phyloP scores from a whole-genome alignment of 2,888 invertebrate genomes.

The Agriopis leucophaearia region DNA sequence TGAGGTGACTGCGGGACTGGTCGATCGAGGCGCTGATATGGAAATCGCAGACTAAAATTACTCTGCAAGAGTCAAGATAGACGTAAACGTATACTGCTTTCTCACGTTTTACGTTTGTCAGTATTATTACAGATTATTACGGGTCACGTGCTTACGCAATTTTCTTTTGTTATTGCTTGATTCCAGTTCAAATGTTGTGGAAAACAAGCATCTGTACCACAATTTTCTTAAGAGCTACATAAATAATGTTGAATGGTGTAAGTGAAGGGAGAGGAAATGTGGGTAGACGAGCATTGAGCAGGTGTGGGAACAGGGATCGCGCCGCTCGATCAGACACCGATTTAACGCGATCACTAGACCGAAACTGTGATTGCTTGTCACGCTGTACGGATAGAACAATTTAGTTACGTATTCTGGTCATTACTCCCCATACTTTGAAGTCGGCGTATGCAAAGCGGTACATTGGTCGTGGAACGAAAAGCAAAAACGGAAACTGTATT shows the following conservation, averaged over 20 bases:
- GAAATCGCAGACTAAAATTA: conserved; percentile 35
- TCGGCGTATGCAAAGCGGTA: conserved; percentile 34
- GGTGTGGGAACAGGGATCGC: conserved; percentile 44
- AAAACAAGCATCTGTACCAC: conserved; percentile 15
- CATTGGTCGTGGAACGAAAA: conserved; percentile 23
- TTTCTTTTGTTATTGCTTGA: conserved; percentile 33
- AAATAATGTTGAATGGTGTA: conserved; percentile 5
- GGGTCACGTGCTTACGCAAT: conserved; percentile 41
- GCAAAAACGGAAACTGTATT: conserved; percentile 27
- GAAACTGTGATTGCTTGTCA: conserved; percentile 53
- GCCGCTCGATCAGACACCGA: conserved; percentile 44
- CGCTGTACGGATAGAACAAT: conserved; percentile 55
- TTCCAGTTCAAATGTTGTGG: conserved; percentile 14
- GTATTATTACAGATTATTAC: conserved; percentile 46
- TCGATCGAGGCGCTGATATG: conserved; percentile 61
- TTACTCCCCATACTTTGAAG: conserved; percentile 44
- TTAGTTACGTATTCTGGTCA: conserved; percentile 57
- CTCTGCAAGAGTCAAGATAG: conserved; percentile 23
- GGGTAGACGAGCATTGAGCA: conserved; percentile 16
- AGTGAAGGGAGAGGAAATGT: conserved; percentile 23
- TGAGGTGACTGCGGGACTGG: conserved; percentile 29
- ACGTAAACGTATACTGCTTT: conserved; percentile 46
- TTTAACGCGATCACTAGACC: conserved; percentile 55
- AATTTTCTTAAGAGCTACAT: conserved; percentile 10
- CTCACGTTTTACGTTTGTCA: conserved; percentile 51